A percentile compares a stretch with the other conserved stretches of the same genome.
Evolutionary conservation across 1,140 invertebrate species (phyloP).

Genomic region (Asobara japonica): DNA sequence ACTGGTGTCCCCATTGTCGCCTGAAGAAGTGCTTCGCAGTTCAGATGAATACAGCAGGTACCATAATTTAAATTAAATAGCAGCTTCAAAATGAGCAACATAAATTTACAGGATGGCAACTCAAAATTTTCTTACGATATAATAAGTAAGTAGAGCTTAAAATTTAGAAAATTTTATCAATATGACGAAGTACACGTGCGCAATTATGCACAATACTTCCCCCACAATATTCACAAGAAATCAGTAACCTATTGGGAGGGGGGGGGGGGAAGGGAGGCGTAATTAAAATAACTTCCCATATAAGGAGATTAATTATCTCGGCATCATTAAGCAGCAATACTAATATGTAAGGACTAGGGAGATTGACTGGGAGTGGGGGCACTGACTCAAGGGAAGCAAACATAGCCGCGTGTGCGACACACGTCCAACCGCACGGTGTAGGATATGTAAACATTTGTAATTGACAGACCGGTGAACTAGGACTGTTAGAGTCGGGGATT

Average conservation of each 20-base stretch:
- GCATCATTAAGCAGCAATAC: neutral
- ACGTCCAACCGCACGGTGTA: conserved; percentile 37
- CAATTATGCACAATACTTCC: no score
- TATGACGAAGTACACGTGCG: no score
- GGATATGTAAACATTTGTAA: conserved; percentile 44
- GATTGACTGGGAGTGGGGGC: conserved; percentile 17
- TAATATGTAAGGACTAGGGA: neutral
- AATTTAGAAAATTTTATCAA: no score
- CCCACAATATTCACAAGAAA: neutral
- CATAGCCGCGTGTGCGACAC: conserved; percentile 45
- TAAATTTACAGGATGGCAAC: no score
- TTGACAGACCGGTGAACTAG: conserved; percentile 41
- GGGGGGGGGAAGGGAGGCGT: no score
- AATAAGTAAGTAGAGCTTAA: no score
- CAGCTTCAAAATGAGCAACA: conserved; percentile 17
- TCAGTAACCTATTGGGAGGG: no score
- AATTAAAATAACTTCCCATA: no score
- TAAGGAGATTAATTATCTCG: no score
- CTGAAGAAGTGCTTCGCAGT: conserved; percentile 82
- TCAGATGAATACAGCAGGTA: conserved; percentile 83
- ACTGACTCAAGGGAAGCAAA: conserved; percentile 48
- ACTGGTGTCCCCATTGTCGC: conserved; percentile 89
- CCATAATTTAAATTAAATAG: conserved; percentile 41
- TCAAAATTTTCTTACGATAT: no score
- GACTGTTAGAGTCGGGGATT: conserved; percentile 31